Base-by-base conservation (phyloP, 2,888 invertebrate species). In the Dryobotodes eremita region DNA sequence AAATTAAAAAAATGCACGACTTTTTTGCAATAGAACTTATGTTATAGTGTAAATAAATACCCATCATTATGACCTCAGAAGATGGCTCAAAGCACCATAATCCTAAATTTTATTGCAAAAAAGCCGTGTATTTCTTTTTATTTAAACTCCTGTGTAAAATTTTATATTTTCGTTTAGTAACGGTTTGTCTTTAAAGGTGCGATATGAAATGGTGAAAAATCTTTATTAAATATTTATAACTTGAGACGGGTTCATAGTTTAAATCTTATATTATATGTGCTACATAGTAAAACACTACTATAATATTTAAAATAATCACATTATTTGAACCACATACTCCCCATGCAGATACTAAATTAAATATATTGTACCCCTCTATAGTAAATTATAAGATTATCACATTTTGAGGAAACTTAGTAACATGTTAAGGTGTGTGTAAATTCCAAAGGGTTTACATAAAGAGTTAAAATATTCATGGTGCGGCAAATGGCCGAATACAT, bases 241-340 rank as follows among this genome's bases (percentile, higher is more conserved):
- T 36, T 42, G n/a, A n/a, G 1, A 55, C 42, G 20, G 6, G 23
- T 48, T 26, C 11, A 36, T 59, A 64, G 57, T 23, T 65, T 46
- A 42, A 53, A 76, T 55, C 36, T 59, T 36, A 59, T 62, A n/a
- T 36, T 23, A 42, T n/a, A 46, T 57, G 53, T 83, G 64, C 64
- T 65, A 59, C 5, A 26, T 59, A 64, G 4, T 15, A 66, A 55
- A 68, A 57, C 23, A 59, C 26, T 23, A 48, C 15, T 7, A 50
- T 48, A 64, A 82, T 36, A 71, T 62, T 53, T 36, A 71, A 59
- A 66, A 65, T 65, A 57, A 75, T 31, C 70, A 53, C n/a, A n/a
- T 50, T 57, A 64, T 70, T n/a, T 59, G 57, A 77, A 82, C 87
- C 88, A 84, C 87, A 87, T 77, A 82, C 87, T 80, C 84, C 88